Evolutionary conservation across 2,113 vertebrate genomes (phyloP), one percentile per base, ranked within the genome.

Genomic region (Vidua macroura): DNA sequence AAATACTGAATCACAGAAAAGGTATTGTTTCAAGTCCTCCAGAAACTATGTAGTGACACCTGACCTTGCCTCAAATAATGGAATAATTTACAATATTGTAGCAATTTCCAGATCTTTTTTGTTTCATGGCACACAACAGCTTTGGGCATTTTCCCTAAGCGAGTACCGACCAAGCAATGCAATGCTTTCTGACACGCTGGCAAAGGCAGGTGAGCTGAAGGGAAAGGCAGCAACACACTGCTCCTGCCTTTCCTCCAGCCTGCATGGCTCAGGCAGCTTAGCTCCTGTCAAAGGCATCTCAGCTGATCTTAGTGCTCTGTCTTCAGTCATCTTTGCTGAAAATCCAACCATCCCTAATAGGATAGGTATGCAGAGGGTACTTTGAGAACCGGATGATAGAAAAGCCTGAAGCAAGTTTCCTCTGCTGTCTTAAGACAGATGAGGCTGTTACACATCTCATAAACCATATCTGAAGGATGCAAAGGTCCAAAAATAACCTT

Each of bases 101-200:
- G 15, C 31, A 35, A 31, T 56, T 85, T 58, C 44, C 70, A 90
- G 46, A 24, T 9, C n/a, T 49, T n/a, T 37, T 56, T 33, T 82
- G 41, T 66, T 87, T 69, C 48, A 35, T 24, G 31, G 28, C 43
- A 84, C 8, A 23, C 35, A 60, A 20, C 0, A 0, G 15, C 15
- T 52, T 62, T 15, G 49, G 31, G 55, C 2, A 20, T 39, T 39
- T 85, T 85, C 58, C 58, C 9, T 15, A n/a, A 30, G 25, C 1
- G 10, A 86, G 35, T 15, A 56, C 3, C 0, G 3, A n/a, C 19
- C 30, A 52, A 62, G 23, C 25, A 39, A 53, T 0, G 10, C 24
- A 27, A 25, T 9, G 68, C 18, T 46, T 85, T 78, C 56, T 37
- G 81, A 62, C 58, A 68, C 0, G 0, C 23, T 2, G 9, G 41